Conservation (phyloP, 2,797 vertebrate species). For the Buphagus erythrorhynchus region DNA sequence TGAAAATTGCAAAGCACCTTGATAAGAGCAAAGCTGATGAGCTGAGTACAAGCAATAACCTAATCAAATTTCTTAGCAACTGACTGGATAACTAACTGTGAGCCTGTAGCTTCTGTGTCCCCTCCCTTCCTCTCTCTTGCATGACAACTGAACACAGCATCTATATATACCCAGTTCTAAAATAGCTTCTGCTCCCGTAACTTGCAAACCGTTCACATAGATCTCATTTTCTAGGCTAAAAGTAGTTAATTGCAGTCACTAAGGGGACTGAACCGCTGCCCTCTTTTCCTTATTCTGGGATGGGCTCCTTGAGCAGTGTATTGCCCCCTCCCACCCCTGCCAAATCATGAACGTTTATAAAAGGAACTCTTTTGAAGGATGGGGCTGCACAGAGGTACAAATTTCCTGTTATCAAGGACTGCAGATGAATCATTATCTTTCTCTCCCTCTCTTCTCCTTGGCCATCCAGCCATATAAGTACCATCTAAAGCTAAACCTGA, state of each 20-base stretch:
- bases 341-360: background rate
- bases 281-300: background rate
- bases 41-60: background rate
- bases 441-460: background rate
- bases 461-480: background rate
- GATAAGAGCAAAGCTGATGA: background rate
- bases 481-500: background rate
- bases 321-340: background rate
- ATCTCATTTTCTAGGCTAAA: slow-evolving; percentile 23
- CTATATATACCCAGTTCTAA: slow-evolving; percentile 38
- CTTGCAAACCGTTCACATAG: background rate
- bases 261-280: background rate
- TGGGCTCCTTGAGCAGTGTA: background rate
- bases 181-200: slow-evolving; percentile 13
- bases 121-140: background rate
- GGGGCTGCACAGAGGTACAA: background rate
- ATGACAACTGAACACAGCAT: slow-evolving; percentile 29
- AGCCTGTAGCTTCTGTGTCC: background rate
- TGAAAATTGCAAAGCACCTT: background rate
- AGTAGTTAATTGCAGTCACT: slow-evolving; percentile 25
- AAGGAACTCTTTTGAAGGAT: background rate
- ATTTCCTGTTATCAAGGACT: background rate
- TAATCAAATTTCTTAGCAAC: slow-evolving; percentile 51
- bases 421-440: background rate
- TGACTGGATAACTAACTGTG: slow-evolving; percentile 11